Conservation (phyloP, 2,888 invertebrate genomes). For the Pyrrhosoma nymphula region DNA sequence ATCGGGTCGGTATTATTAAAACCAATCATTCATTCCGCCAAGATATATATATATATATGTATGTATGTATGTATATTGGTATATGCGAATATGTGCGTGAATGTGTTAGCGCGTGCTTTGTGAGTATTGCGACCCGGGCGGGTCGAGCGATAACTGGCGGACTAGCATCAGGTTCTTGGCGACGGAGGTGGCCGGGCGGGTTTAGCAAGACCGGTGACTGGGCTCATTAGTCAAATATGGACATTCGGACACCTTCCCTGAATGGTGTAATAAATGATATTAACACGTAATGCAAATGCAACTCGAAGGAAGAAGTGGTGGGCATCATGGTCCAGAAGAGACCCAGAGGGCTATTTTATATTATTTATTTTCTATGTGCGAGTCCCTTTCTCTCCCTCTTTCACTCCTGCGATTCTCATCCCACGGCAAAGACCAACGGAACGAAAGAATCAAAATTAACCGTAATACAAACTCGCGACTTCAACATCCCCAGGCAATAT, state of each 20-base stretch:
- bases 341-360: neutral
- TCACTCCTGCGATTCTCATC: neutral
- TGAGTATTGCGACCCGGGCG: neutral
- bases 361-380: neutral
- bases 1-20: constrained; percentile 60
- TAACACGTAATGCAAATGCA: constrained; percentile 53
- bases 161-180: constrained; percentile 16
- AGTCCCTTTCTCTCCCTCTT: neutral
- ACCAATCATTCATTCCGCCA: constrained; percentile 57
- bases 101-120: neutral
- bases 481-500: neutral
- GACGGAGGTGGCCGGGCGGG: constrained; percentile 54
- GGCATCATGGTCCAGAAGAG: neutral
- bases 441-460: constrained; percentile 35
- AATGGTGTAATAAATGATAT: constrained; percentile 64
- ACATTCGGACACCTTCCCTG: constrained; percentile 58
- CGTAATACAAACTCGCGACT: neutral
- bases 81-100: neutral
- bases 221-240: constrained; percentile 67
- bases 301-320: neutral
- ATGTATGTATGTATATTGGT: neutral
- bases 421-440: neutral
- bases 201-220: constrained; percentile 60
- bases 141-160: neutral
- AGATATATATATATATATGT: neutral